phyloP scores from a whole-genome alignment of 1,140 invertebrate genomes.

The Reticulitermes speratus region DNA sequence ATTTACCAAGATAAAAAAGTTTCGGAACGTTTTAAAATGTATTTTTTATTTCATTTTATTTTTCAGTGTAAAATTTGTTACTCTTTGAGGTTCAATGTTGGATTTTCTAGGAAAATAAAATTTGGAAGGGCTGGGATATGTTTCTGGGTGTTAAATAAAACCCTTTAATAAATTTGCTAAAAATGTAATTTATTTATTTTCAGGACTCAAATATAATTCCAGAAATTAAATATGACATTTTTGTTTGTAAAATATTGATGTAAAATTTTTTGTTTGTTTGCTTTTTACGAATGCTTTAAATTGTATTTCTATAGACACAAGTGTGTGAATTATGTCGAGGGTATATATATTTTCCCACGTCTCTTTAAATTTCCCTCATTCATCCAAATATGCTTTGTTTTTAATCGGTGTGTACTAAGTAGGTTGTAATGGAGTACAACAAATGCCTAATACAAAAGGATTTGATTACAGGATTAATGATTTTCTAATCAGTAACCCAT shows the following conservation, averaged over 20 bases:
- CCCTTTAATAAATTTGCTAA: slow-evolving; percentile 13
- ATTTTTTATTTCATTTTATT: no score
- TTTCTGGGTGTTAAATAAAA: not conserved
- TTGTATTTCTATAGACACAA: not conserved
- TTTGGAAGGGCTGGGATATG: no score
- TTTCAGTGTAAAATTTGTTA: no score
- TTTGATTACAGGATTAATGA: not conserved
- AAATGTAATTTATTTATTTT: slow-evolving; percentile 26
- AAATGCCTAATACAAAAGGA: not conserved
- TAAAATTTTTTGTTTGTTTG: slow-evolving; percentile 3
- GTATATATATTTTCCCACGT: not conserved
- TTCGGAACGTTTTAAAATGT: no score
- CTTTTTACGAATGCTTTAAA: not conserved
- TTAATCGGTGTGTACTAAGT: not conserved
- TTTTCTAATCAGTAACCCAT: not conserved
- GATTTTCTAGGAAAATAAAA: not conserved
- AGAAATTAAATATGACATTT: not conserved
- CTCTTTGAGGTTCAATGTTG: no score
- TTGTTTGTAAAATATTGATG: not conserved
- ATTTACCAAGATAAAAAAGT: no score
- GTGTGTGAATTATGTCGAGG: not conserved
- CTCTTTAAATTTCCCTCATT: not conserved
- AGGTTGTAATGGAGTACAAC: slow-evolving; percentile 2
- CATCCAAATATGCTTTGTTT: not conserved
- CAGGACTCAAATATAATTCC: not conserved